Evolutionary conservation across 1,140 invertebrate species (phyloP).

Genomic region (Zaprionus lachaisei): DNA sequence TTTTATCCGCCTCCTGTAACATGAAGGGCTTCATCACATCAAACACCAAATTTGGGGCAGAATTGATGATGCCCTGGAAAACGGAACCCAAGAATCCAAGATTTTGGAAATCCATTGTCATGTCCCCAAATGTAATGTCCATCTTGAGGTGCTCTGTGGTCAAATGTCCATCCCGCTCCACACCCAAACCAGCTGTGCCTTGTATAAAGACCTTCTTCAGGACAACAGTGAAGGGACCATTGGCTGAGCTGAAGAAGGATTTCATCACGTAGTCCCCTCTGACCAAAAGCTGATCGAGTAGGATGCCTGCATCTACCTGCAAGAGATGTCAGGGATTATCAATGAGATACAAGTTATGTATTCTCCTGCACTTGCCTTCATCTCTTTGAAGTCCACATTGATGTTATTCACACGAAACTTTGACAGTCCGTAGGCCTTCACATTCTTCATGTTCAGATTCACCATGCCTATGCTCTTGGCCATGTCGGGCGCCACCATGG

Average conservation of each 20-base stretch:
- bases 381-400: slow-evolving; percentile 87
- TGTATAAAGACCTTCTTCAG: slow-evolving; percentile 88
- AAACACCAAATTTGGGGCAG: slow-evolving; percentile 92
- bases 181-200: slow-evolving; percentile 88
- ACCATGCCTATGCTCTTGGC: slow-evolving; percentile 89
- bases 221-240: slow-evolving; percentile 91
- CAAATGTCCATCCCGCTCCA: slow-evolving; percentile 90
- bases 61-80: slow-evolving; percentile 92
- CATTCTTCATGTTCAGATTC: slow-evolving; percentile 89
- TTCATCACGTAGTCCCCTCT: slow-evolving; percentile 91
- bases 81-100: slow-evolving; percentile 90
- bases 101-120: slow-evolving; percentile 92
- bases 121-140: slow-evolving; percentile 91
- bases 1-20: slow-evolving; percentile 90
- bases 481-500: slow-evolving; percentile 91
- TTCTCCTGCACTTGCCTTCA: slow-evolving; percentile 86
- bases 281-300: slow-evolving; percentile 89
- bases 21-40: slow-evolving; percentile 94
- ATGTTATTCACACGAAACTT: slow-evolving; percentile 91
- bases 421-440: slow-evolving; percentile 90
- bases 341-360: neutral
- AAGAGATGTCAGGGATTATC: slow-evolving; percentile 60
- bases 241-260: slow-evolving; percentile 88
- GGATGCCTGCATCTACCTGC: slow-evolving; percentile 88
- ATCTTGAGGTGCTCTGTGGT: slow-evolving; percentile 91